Conservation (phyloP, 2,888 invertebrate species). For the Andrena marginata region DNA sequence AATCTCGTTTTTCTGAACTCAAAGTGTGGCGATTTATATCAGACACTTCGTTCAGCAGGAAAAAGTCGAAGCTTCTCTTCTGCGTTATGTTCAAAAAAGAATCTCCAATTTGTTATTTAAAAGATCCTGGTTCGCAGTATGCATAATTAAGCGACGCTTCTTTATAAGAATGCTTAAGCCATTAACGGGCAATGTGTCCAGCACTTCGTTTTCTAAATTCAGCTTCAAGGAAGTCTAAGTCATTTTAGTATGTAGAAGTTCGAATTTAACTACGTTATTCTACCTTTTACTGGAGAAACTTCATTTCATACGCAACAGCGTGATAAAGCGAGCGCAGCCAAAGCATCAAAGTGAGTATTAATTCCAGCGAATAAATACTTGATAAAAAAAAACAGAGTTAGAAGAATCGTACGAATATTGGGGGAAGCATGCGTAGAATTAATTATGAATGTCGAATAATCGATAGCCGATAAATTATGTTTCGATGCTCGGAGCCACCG, state of each 20-base stretch:
- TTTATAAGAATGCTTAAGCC: no score
- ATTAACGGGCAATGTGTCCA: no score
- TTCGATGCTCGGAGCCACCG: not conserved
- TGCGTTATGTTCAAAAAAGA: no score
- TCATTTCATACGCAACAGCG: no score
- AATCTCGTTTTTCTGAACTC: not conserved
- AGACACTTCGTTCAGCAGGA: not conserved
- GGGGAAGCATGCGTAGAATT: not conserved
- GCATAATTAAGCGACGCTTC: no score
- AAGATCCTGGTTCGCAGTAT: no score
- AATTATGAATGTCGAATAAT: conserved; percentile 23
- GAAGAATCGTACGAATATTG: not conserved
- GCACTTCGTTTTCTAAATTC: no score
- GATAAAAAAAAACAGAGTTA: not conserved
- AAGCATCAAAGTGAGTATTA: not conserved
- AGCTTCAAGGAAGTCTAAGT: no score
- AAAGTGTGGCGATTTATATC: not conserved
- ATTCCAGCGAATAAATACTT: not conserved
- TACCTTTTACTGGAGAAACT: no score
- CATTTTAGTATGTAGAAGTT: no score
- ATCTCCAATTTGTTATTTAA: no score
- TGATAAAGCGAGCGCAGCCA: not conserved
- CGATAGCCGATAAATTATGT: conserved; percentile 9
- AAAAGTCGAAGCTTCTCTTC: not conserved
- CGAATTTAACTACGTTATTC: no score